Evolutionary conservation across 1,140 invertebrate genomes (phyloP), one percentile per base, ranked within the genome.

Genomic region (Helicorthomorpha holstii): DNA sequence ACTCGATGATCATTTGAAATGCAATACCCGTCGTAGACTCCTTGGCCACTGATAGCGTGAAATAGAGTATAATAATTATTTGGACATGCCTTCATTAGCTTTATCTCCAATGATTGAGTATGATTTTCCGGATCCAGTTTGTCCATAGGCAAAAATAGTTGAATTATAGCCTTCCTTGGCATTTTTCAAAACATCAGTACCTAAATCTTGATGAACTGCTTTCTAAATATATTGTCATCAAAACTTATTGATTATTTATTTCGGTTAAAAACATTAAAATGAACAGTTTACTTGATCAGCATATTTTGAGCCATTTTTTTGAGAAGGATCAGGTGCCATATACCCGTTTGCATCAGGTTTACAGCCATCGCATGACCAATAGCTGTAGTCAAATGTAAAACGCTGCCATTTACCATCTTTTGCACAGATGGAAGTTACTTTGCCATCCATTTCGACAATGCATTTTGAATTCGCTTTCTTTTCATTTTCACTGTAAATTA

Each of bases 91-190:
- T 70, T 77, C 75, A 59, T 79, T 79, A 21, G 66, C 55, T 12
- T 73, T 72, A 56, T 72, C 75, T n/a, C 77, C 77, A 41, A 79
- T 71, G 50, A 79, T 69, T 10, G 77, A 78, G 65, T 73, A 79
- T 51, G 71, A 74, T 63, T 80, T 79, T 19, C 77, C 78, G 2
- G 71, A 72, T 26, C 75, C 75, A 25, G 76, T 80, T 61, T 79
- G 76, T 26, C 77, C 77, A 56, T 80, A 78, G 2, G 77, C 75
- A 64, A 79, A 77, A 26, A 80, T 58, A 24, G 75, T 72, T 14
- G 74, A 69, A 61, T 79, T 79, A 58, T 75, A 78, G 2, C 77
- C 78, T 59, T 75, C 68, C 70, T 75, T 77, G 4, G 78, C 77
- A 65, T 81, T 79, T 43, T 74, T 64, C 10, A 80, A 56, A 7